A percentile compares a stretch with the other conserved stretches of the same genome.
Evolutionary conservation across 2,888 invertebrate genomes (phyloP).

Genomic region (Cyclophora albipunctata): DNA sequence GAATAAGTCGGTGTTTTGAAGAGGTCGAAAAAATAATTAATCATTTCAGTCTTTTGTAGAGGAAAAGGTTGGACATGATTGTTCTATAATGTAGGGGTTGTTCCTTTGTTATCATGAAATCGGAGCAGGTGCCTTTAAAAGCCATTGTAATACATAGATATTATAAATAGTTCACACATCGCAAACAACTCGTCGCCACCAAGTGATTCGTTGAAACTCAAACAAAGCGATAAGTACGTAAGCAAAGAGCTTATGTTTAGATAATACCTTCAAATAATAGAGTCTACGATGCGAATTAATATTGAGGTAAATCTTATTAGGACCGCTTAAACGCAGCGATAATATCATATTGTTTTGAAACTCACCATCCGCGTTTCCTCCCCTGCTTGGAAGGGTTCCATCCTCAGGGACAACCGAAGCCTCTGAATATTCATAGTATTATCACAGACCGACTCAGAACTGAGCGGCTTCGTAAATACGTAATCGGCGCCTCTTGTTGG

Average conservation of each 20-base stretch:
- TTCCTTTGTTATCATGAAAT: conserved; percentile 51
- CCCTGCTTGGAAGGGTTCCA: conserved; percentile 68
- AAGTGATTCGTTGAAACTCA: conserved; percentile 34
- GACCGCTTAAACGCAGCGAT: conserved; percentile 69
- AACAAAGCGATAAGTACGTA: conserved; percentile 42
- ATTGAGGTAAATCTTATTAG: conserved; percentile 75
- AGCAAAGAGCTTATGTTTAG: conserved; percentile 49
- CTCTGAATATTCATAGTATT: conserved; percentile 71
- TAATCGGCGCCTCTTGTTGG: conserved; percentile 43
- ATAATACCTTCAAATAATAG: conserved; percentile 69
- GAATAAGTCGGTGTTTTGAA: conserved; percentile 72
- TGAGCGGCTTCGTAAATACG: conserved; percentile 56
- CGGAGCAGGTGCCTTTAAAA: conserved; percentile 24
- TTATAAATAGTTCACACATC: conserved; percentile 33
- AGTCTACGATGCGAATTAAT: conserved; percentile 70
- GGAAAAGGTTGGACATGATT: conserved; percentile 68
- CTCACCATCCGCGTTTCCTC: conserved; percentile 68
- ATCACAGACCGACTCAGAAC: conserved; percentile 63
- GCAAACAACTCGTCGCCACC: conserved; percentile 27
- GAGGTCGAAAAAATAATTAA: conserved; percentile 72
- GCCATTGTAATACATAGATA: conserved; percentile 8
- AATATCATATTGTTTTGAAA: conserved; percentile 73
- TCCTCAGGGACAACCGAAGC: conserved; percentile 59
- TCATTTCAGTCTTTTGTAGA: conserved; percentile 66
- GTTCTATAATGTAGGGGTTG: conserved; percentile 61